Evolutionary conservation across 2,797 vertebrate species (phyloP).

Genomic region (Hydrocynus forskahlii): DNA sequence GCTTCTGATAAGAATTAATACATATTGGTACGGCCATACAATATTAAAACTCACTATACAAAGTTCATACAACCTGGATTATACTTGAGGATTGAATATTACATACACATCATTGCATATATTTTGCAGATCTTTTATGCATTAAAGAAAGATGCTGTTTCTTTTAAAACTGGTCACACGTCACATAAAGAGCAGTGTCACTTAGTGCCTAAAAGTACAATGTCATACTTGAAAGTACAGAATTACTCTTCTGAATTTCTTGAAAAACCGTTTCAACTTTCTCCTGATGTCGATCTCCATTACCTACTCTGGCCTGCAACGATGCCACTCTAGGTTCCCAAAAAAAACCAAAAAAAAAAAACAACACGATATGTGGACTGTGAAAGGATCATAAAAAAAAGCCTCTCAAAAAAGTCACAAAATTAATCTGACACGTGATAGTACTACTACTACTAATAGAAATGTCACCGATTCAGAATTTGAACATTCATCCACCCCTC

Average conservation of each 20-base stretch:
- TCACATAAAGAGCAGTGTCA: conserved; percentile 80
- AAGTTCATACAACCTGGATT: conserved; percentile 87
- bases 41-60: conserved; percentile 87
- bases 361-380: conserved; percentile 12
- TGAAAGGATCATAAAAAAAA: conserved; percentile 36
- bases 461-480: conserved; percentile 26
- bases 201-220: conserved; percentile 75
- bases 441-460: conserved; percentile 24
- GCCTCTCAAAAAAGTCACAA: conserved; percentile 18
- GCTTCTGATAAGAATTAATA: conserved; percentile 88
- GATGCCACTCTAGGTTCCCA: conserved; percentile 34
- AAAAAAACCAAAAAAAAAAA: conserved; percentile 19
- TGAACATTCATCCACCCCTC: conserved; percentile 26
- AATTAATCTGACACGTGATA: conserved; percentile 27
- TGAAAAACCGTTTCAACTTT: conserved; percentile 62
- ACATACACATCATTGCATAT: conserved; percentile 88
- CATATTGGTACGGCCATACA: conserved; percentile 83
- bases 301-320: conserved; percentile 39
- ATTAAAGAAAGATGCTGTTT: conserved; percentile 71
- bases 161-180: conserved; percentile 67
- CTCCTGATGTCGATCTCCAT: conserved; percentile 32
- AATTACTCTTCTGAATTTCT: conserved; percentile 72
- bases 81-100: conserved; percentile 87
- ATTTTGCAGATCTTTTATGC: conserved; percentile 83
- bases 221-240: conserved; percentile 73